These are phyloP conservation scores for Etheostoma nigrum DNA, from an alignment of 2,797 vertebrate genomes.

Conservation along the genomic window DNA sequence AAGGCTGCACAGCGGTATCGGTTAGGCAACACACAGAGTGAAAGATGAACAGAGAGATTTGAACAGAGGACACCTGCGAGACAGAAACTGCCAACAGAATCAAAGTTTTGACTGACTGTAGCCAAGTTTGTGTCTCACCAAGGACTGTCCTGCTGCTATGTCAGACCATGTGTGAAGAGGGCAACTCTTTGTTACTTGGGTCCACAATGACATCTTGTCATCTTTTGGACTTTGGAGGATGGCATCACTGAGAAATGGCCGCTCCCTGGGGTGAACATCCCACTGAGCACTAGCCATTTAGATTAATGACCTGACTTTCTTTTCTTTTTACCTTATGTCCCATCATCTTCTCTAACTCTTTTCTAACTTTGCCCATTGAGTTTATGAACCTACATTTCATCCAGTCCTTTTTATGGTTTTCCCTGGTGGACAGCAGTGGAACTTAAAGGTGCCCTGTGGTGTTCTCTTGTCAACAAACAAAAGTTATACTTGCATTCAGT, in stretches of 20 bases:
- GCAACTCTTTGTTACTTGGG: conserved; percentile 48
- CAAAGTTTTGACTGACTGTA: conserved; percentile 62
- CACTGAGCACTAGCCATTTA: conserved; percentile 47
- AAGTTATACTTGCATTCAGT: neutral
- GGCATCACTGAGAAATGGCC: conserved; percentile 47
- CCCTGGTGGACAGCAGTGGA: neutral
- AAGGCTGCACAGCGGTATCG: conserved; percentile 36
- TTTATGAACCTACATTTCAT: conserved; percentile 39
- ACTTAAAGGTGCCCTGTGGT: conserved; percentile 4
- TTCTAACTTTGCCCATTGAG: conserved; percentile 20
- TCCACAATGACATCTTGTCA: conserved; percentile 61
- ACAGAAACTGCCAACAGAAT: conserved; percentile 63
- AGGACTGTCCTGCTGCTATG: conserved; percentile 60
- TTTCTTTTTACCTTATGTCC: conserved; percentile 23
- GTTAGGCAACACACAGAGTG: conserved; percentile 45
- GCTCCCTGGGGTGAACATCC: conserved; percentile 45
- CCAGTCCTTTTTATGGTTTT: neutral
- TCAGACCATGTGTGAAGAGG: conserved; percentile 64
- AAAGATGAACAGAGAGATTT: conserved; percentile 39
- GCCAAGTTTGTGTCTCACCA: conserved; percentile 62
- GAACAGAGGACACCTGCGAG: conserved; percentile 68
- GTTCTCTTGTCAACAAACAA: neutral
- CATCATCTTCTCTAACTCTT: conserved; percentile 28
- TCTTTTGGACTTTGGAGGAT: conserved; percentile 55
- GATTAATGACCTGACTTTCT: conserved; percentile 51